Base-by-base conservation (phyloP, 2,797 vertebrate genomes). In the Botia almorhae region DNA sequence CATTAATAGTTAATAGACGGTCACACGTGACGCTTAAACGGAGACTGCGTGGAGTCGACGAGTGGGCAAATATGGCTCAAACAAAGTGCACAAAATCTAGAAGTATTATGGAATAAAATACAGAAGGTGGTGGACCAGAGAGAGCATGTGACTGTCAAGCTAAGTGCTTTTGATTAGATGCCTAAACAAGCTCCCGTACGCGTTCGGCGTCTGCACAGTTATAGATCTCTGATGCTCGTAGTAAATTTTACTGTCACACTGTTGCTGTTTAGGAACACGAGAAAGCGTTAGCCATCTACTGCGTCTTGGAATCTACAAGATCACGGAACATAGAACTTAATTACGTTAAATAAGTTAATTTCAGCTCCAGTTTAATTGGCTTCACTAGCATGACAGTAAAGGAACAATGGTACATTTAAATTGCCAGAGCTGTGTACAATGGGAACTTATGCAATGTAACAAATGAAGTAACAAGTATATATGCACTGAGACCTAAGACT, bases 1-100 rank as follows among this genome's bases (percentile, higher is more conserved):
- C 80, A 79, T 82, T 86, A 82, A 84, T 82, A 78, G 53, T 83
- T 84, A 80, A 82, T 79, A 81, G 64, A 76, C 80, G 74, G 79
- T 82, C 82, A 81, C 75, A 69, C 48, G 33, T 58, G 55, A 68
- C 56, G 70, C 61, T 76, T 69, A 48, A 8, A 48, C 60, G 46
- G 65, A 71, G 72, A 14, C 55, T 63, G 39, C 0, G 36, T 60
- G 51, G 0, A 2, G 29, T 60, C 29, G 67, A 29, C 3, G 16
- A 10, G 50, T 50, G 7, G 21, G 33, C n/a, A 19, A 0, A 0
- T 26, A 4, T 0, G 14, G 64, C 23, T 60, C 21, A 17, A 36
- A 4, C 13, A 16, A 43, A 21, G 43, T 78, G 55, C 6, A 65
- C 56, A 50, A 71, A 84, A 69, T 74, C 26, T 69, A 14, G 13